Base-by-base conservation (phyloP, 2,113 vertebrate genomes). In the Urocitellus parryii region DNA sequence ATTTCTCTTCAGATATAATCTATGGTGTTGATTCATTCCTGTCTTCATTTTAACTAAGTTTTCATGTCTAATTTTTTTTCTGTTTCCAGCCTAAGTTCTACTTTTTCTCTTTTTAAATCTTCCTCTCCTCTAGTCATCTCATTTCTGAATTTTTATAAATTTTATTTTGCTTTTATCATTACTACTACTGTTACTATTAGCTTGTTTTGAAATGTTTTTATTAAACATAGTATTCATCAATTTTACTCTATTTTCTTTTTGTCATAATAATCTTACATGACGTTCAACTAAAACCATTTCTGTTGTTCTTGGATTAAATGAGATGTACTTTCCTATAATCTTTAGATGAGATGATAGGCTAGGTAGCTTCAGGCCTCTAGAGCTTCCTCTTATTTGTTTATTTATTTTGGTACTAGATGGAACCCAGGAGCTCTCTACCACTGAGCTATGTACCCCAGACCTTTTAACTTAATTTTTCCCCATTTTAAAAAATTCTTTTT, bases 111-210 rank as follows among this genome's bases (percentile, higher is more conserved):
- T 94, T 84, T 45, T 34, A 84, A 73, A 65, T 72, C 39, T 77
- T 88, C 29, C 25, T 83, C 83, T 92, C 61, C 24, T 79, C 45
- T 14, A 76, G 16, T 80, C 17, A 45, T 13, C 37, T 84, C 84
- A 65, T 65, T 83, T 91, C 32, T 77, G 17, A 88, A 92, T 84
- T 83, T 96, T 93, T 80, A 80, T 65, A 91, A 61, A 82, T 73
- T 83, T 81, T 86, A 93, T 42, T 85, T 80, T 78, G 63, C 16
- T 89, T 93, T 56, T 93, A 84, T 84, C 22, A 61, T 37, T 68
- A n/a, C 77, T 88, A 51, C 72, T 78, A 51, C 63, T 78, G 63
- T 73, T 72, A 90, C 65, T 90, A 67, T 95, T 42, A 85, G 56
- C 45, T 73, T 90, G 37, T 88, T 95, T 90, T 86, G 9, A 81